phyloP scores from a whole-genome alignment of 2,113 vertebrate species.

The Pandion haliaetus region DNA sequence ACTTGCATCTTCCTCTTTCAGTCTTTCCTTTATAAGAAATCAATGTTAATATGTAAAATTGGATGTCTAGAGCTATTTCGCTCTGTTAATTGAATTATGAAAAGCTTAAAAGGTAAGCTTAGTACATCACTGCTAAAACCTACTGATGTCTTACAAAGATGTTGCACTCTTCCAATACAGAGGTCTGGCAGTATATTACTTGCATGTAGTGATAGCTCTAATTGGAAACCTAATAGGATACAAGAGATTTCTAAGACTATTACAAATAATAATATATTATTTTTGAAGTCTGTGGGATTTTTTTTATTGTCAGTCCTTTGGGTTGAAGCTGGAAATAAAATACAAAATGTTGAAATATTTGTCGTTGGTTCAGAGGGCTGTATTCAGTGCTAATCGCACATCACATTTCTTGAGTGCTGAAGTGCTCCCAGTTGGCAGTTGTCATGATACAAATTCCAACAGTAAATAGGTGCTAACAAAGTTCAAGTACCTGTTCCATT shows the following conservation, averaged over 20 bases:
- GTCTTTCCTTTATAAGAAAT: conserved; percentile 32
- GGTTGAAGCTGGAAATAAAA: conserved; percentile 17
- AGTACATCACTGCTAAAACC: not conserved
- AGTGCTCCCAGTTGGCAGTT: conserved; percentile 25
- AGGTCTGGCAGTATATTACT: not conserved
- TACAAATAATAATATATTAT: conserved; percentile 22
- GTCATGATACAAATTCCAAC: not conserved
- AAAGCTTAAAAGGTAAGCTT: not conserved
- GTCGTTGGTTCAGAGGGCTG: not conserved
- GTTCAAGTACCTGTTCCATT: conserved; percentile 7
- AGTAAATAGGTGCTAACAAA: conserved; percentile 33
- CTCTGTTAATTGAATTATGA: conserved; percentile 16
- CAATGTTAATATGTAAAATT: not conserved
- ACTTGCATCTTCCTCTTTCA: not conserved
- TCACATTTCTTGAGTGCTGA: not conserved
- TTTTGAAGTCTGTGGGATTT: not conserved
- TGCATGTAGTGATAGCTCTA: not conserved
- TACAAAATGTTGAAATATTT: not conserved
- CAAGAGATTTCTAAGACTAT: not conserved
- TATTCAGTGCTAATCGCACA: not conserved
- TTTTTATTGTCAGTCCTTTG: conserved; percentile 32
- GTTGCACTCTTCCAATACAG: not conserved
- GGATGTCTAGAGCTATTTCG: not conserved
- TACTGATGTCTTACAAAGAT: conserved; percentile 2
- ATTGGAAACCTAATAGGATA: conserved; percentile 15